Evolutionary conservation across 2,113 vertebrate genomes (phyloP).

Genomic region (Heliornis fulica): DNA sequence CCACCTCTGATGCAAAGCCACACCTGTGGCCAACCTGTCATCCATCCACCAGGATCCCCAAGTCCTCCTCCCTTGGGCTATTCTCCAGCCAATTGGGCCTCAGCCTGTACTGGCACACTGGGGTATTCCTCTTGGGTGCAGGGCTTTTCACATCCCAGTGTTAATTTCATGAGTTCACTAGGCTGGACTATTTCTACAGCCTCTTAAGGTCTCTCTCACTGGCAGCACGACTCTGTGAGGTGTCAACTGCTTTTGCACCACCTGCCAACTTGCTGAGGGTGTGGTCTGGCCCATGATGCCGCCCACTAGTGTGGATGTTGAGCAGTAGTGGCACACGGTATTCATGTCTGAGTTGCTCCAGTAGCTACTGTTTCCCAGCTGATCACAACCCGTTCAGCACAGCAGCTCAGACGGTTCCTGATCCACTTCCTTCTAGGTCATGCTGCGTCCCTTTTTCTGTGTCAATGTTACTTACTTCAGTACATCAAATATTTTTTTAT

Average conservation of each 20-base stretch:
- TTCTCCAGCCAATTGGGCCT: neutral
- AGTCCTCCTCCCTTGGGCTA: neutral
- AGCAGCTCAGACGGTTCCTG: neutral
- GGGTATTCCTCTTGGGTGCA: neutral
- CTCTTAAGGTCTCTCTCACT: neutral
- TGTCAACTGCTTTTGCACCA: neutral
- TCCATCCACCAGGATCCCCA: neutral
- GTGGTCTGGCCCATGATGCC: neutral
- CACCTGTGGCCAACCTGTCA: too few species aligned
- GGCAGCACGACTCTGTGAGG: neutral
- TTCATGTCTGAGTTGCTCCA: neutral
- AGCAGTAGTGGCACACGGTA: neutral
- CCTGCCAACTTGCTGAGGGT: neutral
- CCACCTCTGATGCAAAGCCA: neutral
- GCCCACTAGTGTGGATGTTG: neutral
- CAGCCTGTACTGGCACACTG: fast-evolving
- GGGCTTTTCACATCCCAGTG: neutral
- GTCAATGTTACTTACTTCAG: neutral
- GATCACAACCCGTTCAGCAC: neutral
- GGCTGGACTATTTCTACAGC: neutral
- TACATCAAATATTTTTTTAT: neutral
- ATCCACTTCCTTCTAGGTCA: neutral
- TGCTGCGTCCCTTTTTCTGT: neutral
- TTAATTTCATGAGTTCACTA: neutral
- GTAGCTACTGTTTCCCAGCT: neutral